phyloP scores from a whole-genome alignment of 2,888 invertebrate genomes.

The Mimas tiliae region DNA sequence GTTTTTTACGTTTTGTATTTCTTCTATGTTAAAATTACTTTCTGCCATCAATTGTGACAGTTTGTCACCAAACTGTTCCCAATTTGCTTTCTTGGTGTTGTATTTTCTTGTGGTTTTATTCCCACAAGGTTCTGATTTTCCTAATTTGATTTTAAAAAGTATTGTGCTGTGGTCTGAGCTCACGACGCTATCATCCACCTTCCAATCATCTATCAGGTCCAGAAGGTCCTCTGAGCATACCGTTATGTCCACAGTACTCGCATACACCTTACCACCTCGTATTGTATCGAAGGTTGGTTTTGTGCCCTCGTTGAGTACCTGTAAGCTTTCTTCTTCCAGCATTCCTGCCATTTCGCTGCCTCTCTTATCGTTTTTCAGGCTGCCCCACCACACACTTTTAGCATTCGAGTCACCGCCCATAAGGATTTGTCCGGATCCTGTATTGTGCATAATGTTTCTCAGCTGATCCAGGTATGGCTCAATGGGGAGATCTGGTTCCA shows the following conservation, averaged over 20 bases:
- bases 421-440: slow-evolving; percentile 6
- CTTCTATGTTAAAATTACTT: not conserved
- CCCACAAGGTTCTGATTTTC: not conserved
- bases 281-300: slow-evolving; percentile 30
- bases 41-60: slow-evolving; percentile 12
- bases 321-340: slow-evolving; percentile 29
- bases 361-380: slow-evolving; percentile 23
- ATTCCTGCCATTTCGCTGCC: slow-evolving; percentile 25
- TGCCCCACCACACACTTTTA: slow-evolving; percentile 35
- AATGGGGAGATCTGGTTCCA: slow-evolving; percentile 28
- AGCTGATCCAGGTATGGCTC: slow-evolving; percentile 12
- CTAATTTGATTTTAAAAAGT: slow-evolving; percentile 14
- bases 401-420: slow-evolving; percentile 35
- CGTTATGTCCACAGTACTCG: slow-evolving; percentile 26
- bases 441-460: not conserved
- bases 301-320: slow-evolving; percentile 27
- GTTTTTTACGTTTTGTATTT: slow-evolving; percentile 13
- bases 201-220: slow-evolving; percentile 19
- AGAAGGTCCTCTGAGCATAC: slow-evolving; percentile 30
- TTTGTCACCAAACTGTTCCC: too few species aligned
- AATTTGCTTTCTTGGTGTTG: not conserved
- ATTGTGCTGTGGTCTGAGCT: slow-evolving; percentile 37
- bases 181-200: slow-evolving; percentile 21
- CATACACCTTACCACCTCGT: slow-evolving; percentile 26
- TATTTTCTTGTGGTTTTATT: not conserved